phyloP scores from a whole-genome alignment of 2,797 vertebrate species.

The Atherinosoma microstoma region DNA sequence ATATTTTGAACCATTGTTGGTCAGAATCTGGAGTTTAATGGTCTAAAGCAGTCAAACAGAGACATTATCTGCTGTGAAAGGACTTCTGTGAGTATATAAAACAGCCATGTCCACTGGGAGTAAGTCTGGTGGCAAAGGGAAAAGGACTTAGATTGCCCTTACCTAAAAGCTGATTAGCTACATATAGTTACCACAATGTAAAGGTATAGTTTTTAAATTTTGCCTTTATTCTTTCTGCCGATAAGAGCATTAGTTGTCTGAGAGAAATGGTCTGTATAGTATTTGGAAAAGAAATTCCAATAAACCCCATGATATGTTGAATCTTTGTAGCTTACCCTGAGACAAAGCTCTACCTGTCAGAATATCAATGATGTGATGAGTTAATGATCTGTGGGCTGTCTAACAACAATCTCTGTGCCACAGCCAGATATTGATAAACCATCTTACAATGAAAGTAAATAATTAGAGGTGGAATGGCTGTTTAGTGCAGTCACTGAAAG shows the following conservation, averaged over 20 bases:
- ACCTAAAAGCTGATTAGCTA: neutral
- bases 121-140: neutral
- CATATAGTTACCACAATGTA: neutral
- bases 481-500: slow-evolving; percentile 22
- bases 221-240: slow-evolving; percentile 6
- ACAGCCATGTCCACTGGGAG: neutral
- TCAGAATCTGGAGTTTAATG: neutral
- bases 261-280: slow-evolving; percentile 23
- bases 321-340: slow-evolving; percentile 17
- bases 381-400: slow-evolving; percentile 58
- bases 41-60: neutral
- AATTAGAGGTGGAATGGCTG: slow-evolving; percentile 31
- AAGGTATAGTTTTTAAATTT: slow-evolving; percentile 6
- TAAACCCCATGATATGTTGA: slow-evolving; percentile 26
- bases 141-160: slow-evolving; percentile 33
- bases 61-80: neutral
- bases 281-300: slow-evolving; percentile 29
- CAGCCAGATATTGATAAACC: slow-evolving; percentile 55
- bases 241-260: slow-evolving; percentile 19
- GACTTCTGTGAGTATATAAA: neutral
- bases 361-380: slow-evolving; percentile 61
- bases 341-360: slow-evolving; percentile 53
- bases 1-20: neutral
- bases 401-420: slow-evolving; percentile 51
- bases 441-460: slow-evolving; percentile 51